Evolutionary conservation across 92 coral and sea anemone species (phyloP).

Genomic region (Epizoanthus stellaris): DNA sequence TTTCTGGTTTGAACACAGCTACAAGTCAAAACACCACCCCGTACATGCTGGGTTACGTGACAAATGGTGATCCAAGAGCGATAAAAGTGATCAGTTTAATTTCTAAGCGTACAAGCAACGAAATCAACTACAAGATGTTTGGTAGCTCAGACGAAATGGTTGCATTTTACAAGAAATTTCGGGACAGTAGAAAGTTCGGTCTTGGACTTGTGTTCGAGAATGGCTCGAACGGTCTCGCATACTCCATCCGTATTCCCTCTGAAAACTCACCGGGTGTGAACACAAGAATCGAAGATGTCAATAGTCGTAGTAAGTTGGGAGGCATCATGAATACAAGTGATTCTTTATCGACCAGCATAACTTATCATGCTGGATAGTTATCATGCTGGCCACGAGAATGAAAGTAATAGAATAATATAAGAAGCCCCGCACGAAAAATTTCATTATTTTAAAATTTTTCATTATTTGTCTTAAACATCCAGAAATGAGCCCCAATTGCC

Average conservation of each 20-base stretch:
- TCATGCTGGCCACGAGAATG: no score
- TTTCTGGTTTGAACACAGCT: slow-evolving; percentile 6
- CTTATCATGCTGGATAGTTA: no score
- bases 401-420: no score
- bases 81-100: slow-evolving; percentile 49
- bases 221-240: slow-evolving; percentile 59
- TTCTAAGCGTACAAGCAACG: slow-evolving; percentile 37
- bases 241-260: slow-evolving; percentile 61
- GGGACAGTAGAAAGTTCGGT: slow-evolving; percentile 52
- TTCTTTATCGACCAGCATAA: background rate
- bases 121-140: slow-evolving; percentile 54
- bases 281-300: slow-evolving; percentile 43
- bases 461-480: no score
- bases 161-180: slow-evolving; percentile 53
- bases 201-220: slow-evolving; percentile 71
- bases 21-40: slow-evolving; percentile 3
- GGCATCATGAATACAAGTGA: background rate
- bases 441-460: background rate
- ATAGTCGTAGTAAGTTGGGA: slow-evolving; percentile 42
- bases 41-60: slow-evolving; percentile 58
- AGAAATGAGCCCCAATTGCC: no score
- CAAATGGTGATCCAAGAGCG: slow-evolving; percentile 54
- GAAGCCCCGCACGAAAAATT: no score
- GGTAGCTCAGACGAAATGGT: slow-evolving; percentile 68
- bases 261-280: slow-evolving; percentile 57